phyloP scores from a whole-genome alignment of 2,888 invertebrate species.

The Rhingia campestris region DNA sequence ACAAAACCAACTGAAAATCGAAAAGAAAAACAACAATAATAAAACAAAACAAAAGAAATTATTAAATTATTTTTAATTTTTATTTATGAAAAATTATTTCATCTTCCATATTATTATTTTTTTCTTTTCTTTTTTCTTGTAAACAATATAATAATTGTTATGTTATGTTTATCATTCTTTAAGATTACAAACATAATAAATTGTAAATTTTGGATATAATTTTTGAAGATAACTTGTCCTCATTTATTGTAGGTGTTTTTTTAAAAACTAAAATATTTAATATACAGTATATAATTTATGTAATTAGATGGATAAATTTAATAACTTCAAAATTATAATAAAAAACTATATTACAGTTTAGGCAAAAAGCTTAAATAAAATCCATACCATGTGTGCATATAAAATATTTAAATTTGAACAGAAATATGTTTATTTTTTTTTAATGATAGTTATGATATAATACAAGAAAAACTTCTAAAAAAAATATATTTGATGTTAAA shows the following conservation, averaged over 20 bases:
- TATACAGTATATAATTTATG: conserved; percentile 55
- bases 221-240: background rate
- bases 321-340: conserved; percentile 12
- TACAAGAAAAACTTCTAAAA: conserved; percentile 30
- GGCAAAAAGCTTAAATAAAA: conserved; percentile 39
- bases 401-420: conserved; percentile 9
- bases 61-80: conserved; percentile 66
- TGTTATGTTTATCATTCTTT: conserved; percentile 27
- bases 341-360: conserved; percentile 26
- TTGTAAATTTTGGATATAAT: conserved; percentile 12
- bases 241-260: background rate
- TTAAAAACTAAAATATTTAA: conserved; percentile 36
- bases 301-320: conserved; percentile 47
- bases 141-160: conserved; percentile 59
- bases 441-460: conserved; percentile 34
- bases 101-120: conserved; percentile 18
- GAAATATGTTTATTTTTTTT: background rate
- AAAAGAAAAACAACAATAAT: conserved; percentile 29
- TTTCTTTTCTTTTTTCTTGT: conserved; percentile 27
- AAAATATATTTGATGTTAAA: background rate
- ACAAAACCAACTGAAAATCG: conserved; percentile 5
- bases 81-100: conserved; percentile 51
- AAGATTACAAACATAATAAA: conserved; percentile 55
- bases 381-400: conserved; percentile 46
- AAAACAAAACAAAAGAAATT: conserved; percentile 57